phyloP scores from a whole-genome alignment of 2,113 vertebrate species.

The Leptocoma aspasia region DNA sequence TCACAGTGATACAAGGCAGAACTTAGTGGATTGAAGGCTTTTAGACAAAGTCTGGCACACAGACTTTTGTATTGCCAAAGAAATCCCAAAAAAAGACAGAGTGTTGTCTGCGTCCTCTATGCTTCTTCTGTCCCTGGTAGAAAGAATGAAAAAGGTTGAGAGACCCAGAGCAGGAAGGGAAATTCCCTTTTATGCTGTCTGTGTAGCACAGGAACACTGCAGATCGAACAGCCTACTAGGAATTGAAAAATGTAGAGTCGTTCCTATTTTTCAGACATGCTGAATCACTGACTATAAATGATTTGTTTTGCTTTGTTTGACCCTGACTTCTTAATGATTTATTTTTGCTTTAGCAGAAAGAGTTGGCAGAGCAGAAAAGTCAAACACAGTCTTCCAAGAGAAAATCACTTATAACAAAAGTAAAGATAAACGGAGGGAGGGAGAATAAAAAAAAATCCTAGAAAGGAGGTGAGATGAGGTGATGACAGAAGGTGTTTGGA shows the following conservation, averaged over 20 bases:
- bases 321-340: background rate
- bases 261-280: background rate
- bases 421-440: background rate
- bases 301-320: slow-evolving; percentile 16
- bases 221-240: background rate
- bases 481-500: background rate
- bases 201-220: background rate
- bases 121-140: background rate
- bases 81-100: background rate
- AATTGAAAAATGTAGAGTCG: background rate
- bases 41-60: background rate
- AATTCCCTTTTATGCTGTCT: background rate
- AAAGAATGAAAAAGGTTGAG: background rate
- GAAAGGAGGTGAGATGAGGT: background rate
- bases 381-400: background rate
- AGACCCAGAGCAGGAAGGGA: background rate
- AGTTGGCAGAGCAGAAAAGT: background rate
- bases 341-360: background rate
- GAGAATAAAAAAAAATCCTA: background rate
- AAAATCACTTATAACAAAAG: background rate
- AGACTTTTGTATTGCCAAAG: background rate
- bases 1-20: background rate
- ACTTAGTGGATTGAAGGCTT: background rate
- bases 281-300: background rate
- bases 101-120: background rate